phyloP scores from a whole-genome alignment of 2,888 invertebrate species.

The Tenodera sinensis region DNA sequence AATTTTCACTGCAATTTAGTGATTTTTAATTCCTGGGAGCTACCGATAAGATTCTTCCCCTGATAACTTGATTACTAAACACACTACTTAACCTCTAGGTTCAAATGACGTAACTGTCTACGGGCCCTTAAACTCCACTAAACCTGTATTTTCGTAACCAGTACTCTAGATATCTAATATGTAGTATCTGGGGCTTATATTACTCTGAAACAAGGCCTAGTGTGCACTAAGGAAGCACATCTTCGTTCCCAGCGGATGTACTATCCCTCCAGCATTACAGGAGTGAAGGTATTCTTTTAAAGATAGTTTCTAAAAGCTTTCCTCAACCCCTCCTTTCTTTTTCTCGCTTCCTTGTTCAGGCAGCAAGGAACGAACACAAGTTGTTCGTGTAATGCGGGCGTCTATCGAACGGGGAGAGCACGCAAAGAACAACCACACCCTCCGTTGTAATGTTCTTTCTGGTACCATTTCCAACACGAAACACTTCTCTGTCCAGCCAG shows the following conservation, averaged over 20 bases:
- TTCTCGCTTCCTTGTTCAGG: neutral
- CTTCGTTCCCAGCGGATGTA: neutral
- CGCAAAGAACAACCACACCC: constrained; percentile 12
- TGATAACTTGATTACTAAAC: too few species aligned
- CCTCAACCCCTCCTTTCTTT: neutral
- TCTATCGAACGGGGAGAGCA: neutral
- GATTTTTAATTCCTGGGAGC: too few species aligned
- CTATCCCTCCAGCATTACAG: neutral
- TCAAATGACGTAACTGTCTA: too few species aligned
- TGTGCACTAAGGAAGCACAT: neutral
- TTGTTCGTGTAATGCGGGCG: constrained; percentile 8
- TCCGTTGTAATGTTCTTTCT: neutral
- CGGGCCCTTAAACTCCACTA: too few species aligned
- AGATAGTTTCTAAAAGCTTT: neutral
- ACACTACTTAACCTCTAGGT: too few species aligned
- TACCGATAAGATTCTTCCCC: too few species aligned
- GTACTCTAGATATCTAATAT: too few species aligned
- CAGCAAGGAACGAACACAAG: neutral
- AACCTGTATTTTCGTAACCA: too few species aligned
- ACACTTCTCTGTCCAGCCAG: neutral
- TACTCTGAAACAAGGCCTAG: neutral
- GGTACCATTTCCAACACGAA: neutral
- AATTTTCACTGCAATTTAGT: too few species aligned
- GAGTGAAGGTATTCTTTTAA: neutral
- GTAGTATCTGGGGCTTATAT: too few species aligned